These are phyloP conservation scores for Dryomyza anilis DNA, from an alignment of 2,888 invertebrate genomes.

Conservation along the genomic window DNA sequence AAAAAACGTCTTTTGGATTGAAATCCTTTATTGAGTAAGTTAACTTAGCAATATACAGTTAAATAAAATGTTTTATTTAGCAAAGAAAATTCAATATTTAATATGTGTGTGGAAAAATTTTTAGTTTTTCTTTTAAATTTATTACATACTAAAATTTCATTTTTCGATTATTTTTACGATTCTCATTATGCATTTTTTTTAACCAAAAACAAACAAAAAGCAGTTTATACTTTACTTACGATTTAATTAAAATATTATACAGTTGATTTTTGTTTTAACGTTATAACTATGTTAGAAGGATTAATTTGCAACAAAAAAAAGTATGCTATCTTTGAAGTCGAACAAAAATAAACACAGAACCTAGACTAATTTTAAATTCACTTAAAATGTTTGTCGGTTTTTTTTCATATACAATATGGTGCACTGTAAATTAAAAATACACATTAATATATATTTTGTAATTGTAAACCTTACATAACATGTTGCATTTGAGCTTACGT, in stretches of 20 bases:
- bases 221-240: conserved; percentile 10
- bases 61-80: background rate
- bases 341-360: conserved; percentile 4
- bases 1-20: conserved; percentile 6
- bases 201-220: conserved; percentile 1
- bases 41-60: conserved; percentile 3
- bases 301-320: background rate
- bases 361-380: conserved; percentile 4
- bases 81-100: background rate
- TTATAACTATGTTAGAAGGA: conserved; percentile 8
- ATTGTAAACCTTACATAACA: conserved; percentile 15
- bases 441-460: conserved; percentile 8
- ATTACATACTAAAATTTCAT: background rate
- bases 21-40: conserved; percentile 15
- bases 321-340: background rate
- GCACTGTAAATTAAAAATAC: conserved; percentile 10
- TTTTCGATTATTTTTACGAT: background rate
- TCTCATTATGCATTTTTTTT: background rate
- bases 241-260: conserved; percentile 12
- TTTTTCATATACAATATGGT: background rate
- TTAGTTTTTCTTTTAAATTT: background rate
- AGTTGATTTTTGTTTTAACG: background rate
- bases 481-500: conserved; percentile 36
- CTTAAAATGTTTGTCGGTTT: conserved; percentile 8
- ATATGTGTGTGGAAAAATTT: background rate